Base-by-base conservation (phyloP, 2,113 vertebrate species). In the Zingel zingel region DNA sequence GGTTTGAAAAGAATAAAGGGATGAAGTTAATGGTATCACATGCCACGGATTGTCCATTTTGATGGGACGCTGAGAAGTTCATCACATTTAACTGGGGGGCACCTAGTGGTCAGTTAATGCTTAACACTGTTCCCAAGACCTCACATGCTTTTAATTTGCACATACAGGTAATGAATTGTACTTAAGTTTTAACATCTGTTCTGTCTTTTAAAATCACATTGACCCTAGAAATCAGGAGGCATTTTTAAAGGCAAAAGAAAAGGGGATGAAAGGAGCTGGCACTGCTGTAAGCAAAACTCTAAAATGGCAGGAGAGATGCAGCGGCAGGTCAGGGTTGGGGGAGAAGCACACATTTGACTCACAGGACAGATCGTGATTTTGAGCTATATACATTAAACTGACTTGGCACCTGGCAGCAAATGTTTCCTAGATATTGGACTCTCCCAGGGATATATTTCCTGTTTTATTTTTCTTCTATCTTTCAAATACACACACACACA, bases 101-200 rank as follows among this genome's bases (percentile, higher is more conserved):
- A 56, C 25, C 33, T 64, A 33, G 58, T 70, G 48, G 77, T 47
- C 33, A 45, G 18, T 62, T 70, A 18, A 47, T 71, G 57, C 66
- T 30, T 30, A 71, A 43, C 66, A 51, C 1, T 39, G 21, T 25
- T 78, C 15, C 33, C 18, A n/a, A 27, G 13, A 48, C 21, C 15
- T 18, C 1, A 16, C 1, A 2, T 14, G 3, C 18, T 54, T 74
- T 15, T n/a, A 7, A 48, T n/a, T n/a, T 72, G 36, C 15, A 18
- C 21, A 45, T 27, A 51, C 16, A 30, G 33, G 6, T 33, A 33
- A 2, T 53, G 6, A 3, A 53, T 48, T 27, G 64, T 6, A 33
- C 19, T 54, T 53, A 5, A 11, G 8, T 33, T 62, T 25, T 0
- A 30, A 23, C 45, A 23, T 4, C 10, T 1, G 19, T 11, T 62